Base-by-base conservation (phyloP, 2,797 vertebrate species). In the Poeciliopsis infans region DNA sequence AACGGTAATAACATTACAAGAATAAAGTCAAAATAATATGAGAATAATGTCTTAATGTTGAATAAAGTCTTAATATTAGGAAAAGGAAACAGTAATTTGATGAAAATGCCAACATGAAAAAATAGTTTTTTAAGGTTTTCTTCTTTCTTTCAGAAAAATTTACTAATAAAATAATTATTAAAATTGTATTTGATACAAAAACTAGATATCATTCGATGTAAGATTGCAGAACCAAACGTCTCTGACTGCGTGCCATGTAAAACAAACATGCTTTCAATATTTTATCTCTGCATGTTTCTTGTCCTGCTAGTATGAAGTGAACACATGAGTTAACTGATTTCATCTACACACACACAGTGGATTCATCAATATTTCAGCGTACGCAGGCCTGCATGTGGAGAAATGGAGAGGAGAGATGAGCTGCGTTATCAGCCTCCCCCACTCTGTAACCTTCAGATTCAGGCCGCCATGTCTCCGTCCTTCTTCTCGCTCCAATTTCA, bases 341-440 rank as follows among this genome's bases (percentile, higher is more conserved):
- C 18, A 3, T 13, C 28, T 41, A 49, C 49, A 81, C 72, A 47
- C 8, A 79, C 43, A 76, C 83, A 88, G 81, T 78, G 76, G 72
- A 86, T 86, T 89, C 95, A 95, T 95, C 91, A 94, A 95, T 95
- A 95, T 94, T 95, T 95, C 87, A 95, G 91, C 53, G 88, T 16
- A 84, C 64, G 72, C 79, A 79, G 87, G 74, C 78, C 82, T 86
- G 80, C 83, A 89, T 85, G 89, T 84, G 92, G 92, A 93, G 90
- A 92, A 88, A 92, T 87, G 88, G 91, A 90, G 81, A 83, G 80
- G 82, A 83, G 82, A 10, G 78, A 87, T 87, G 88, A 84, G 78
- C 79, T 77, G 77, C 53, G 73, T 28, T 45, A 75, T 78, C 82
- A 82, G 41, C 79, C 64, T 74, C 33, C 46, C 59, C 78, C 33